Base-by-base conservation (phyloP, 2,888 invertebrate genomes). In the Deilephila elpenor region DNA sequence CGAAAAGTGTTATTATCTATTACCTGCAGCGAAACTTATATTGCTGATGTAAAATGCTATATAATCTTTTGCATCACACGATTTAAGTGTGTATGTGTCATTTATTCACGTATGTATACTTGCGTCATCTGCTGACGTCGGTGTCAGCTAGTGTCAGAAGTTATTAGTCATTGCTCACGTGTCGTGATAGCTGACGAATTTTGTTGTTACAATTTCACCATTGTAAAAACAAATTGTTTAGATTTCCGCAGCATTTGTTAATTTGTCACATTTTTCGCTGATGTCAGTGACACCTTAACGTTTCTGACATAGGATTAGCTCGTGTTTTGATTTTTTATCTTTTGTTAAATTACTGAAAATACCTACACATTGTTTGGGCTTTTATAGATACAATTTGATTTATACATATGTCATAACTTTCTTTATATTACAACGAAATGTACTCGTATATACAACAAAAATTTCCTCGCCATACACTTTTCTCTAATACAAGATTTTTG, bases 141-240 rank as follows among this genome's bases (percentile, higher is more conserved):
- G 37, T 62, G 44, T 67, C 64, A 64, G 64, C 64, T 20, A 67
- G 37, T 62, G 44, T 67, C 64, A 64, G 64, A 14, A 8, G 25
- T 44, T 5, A 67, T 25, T 20, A 67, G 44, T 37, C n/a, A 32
- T 25, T 19, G 44, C 4, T 25, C 44, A 20, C 64, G 44, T 67
- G 64, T 20, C 17, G 25, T 7, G 5, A 60, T 60, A 29, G 32
- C n/a, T 3, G 5, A 62, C 6, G 7, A 17, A 62, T 32, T 32
- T 34, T 44, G 8, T 25, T 67, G 20, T 20, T 44, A 67, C 44
- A 44, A 67, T 51, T 67, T 44, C 44, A 11, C 11, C 25, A n/a
- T n/a, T n/a, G n/a, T n/a, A n/a, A n/a, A n/a, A n/a, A n/a, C n/a
- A 44, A 67, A 25, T 6, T 67, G 17, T 67, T 67, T 51, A 25